phyloP scores from a whole-genome alignment of 2,888 invertebrate genomes.

The Mesochorus sp. region DNA sequence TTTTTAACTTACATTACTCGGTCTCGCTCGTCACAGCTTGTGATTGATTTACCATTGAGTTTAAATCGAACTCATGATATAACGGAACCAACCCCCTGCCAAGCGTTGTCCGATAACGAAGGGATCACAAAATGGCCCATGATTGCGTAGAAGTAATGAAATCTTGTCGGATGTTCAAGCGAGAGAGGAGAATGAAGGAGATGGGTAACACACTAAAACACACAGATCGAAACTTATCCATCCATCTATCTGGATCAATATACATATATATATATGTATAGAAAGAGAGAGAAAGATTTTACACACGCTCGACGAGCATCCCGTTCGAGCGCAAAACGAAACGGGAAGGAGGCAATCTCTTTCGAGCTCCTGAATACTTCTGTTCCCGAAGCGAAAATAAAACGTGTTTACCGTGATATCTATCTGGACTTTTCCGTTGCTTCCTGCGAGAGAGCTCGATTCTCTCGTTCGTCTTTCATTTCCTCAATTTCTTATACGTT shows the following conservation, averaged over 20 bases:
- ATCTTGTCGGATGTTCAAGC: slow-evolving; percentile 1
- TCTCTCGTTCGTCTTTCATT: slow-evolving; percentile 30
- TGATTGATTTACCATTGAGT: too few species aligned
- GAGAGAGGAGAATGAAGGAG: background rate
- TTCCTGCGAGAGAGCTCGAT: slow-evolving; percentile 16
- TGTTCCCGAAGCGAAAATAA: slow-evolving; percentile 59
- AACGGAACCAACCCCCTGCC: too few species aligned
- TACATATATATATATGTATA: slow-evolving; percentile 5
- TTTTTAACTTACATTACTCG: too few species aligned
- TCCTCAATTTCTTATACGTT: slow-evolving; percentile 42
- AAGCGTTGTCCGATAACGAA: slow-evolving; percentile 8
- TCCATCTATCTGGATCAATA: background rate
- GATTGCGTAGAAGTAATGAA: slow-evolving; percentile 28
- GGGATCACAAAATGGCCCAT: background rate
- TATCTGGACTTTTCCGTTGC: slow-evolving; percentile 22
- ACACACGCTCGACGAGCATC: slow-evolving; percentile 22
- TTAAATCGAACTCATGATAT: too few species aligned
- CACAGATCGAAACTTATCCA: slow-evolving; percentile 26
- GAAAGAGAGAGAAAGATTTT: too few species aligned
- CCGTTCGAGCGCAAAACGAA: slow-evolving; percentile 27
- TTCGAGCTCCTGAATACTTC: slow-evolving; percentile 54
- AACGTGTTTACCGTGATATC: slow-evolving; percentile 61
- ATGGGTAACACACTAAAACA: background rate
- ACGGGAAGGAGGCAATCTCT: slow-evolving; percentile 58
- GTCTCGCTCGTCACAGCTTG: too few species aligned